These are phyloP conservation scores for Azorinus chamasolen DNA, from an alignment of 2,888 invertebrate genomes.

Conservation along the genomic window DNA sequence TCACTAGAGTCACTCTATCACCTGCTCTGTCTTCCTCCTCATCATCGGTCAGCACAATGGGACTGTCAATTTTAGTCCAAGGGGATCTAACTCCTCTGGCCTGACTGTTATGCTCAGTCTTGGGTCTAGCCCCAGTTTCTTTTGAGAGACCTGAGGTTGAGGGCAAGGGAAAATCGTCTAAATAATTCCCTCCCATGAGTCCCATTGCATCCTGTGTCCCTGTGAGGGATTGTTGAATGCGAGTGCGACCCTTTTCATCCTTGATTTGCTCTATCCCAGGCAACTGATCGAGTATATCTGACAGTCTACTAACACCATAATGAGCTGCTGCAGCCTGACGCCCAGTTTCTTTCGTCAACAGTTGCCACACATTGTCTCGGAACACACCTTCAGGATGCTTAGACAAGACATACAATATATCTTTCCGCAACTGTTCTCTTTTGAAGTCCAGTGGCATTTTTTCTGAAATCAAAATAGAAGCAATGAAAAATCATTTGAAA, in stretches of 20 bases:
- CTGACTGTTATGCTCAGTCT: no score
- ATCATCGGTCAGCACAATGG: background rate
- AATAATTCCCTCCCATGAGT: background rate
- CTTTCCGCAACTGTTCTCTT: constrained; percentile 30
- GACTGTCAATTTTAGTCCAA: background rate
- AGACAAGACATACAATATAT: constrained; percentile 32
- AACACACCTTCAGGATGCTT: constrained; percentile 27
- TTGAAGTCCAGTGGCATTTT: background rate
- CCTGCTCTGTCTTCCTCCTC: background rate
- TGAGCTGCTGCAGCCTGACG: constrained; percentile 6
- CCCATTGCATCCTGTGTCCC: background rate
- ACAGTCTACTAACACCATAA: constrained; percentile 43
- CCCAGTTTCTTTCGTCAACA: constrained; percentile 30
- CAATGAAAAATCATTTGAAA: no score
- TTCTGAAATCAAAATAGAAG: no score
- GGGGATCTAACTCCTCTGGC: no score
- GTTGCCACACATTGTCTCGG: constrained; percentile 25
- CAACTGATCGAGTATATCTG: constrained; percentile 28
- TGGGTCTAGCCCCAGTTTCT: no score
- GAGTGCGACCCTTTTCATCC: background rate
- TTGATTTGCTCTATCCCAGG: constrained; percentile 5
- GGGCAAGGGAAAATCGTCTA: no score
- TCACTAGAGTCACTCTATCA: no score
- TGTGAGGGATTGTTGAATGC: background rate
- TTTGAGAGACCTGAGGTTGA: no score